Conservation (phyloP, 2,113 vertebrate species). For the Anoura caudifer region DNA sequence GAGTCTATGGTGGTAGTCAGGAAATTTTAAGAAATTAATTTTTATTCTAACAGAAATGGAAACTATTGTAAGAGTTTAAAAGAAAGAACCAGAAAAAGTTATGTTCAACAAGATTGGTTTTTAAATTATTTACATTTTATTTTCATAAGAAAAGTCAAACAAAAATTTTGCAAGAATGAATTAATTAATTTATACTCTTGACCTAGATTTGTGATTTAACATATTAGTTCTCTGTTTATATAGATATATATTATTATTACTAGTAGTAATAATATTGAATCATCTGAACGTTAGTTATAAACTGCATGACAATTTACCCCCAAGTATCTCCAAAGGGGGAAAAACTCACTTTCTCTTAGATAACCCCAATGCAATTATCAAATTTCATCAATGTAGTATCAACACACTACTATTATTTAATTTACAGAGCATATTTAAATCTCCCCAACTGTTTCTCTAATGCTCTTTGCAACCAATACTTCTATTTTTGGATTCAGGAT, state of each 20-base stretch:
- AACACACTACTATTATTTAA: neutral
- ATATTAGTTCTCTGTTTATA: neutral
- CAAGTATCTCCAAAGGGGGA: neutral
- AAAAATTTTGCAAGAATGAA: neutral
- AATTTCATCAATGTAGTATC: neutral
- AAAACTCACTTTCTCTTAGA: neutral
- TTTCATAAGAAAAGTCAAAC: neutral
- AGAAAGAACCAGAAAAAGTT: neutral
- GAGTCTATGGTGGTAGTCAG: neutral
- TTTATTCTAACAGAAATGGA: neutral
- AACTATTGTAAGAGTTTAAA: neutral
- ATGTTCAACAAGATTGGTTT: neutral
- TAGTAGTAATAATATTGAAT: neutral
- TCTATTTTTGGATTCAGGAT: neutral
- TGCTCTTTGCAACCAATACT: neutral
- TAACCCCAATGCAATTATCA: neutral
- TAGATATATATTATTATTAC: neutral
- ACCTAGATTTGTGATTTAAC: neutral
- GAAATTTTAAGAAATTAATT: neutral
- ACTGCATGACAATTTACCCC: neutral
- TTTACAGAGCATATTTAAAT: neutral
- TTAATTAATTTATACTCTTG: neutral
- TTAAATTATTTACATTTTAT: neutral
- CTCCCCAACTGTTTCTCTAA: neutral
- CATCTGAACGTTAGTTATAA: neutral